Evolutionary conservation across 2,113 vertebrate species (phyloP), one percentile per base, ranked within the genome.

Genomic region (Gymnogyps californianus): DNA sequence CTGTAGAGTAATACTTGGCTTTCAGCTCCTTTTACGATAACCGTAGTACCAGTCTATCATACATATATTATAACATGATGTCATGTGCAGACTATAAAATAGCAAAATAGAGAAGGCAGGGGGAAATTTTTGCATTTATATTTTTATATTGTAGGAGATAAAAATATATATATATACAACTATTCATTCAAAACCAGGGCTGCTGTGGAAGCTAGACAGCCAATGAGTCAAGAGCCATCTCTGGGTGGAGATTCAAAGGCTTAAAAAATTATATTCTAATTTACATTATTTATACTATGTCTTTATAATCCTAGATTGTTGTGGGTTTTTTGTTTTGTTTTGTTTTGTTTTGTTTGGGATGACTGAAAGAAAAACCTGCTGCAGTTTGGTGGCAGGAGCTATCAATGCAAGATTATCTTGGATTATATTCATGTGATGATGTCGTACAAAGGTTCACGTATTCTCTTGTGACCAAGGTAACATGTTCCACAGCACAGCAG

Each of bases 251-350:
- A 96, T 95, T 97, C 97, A 97, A 91, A 96, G 98, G 98, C 98
- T 98, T 97, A 97, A 98, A 96, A 97, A 97, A 90, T 80, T 95
- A 77, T 98, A 96, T 97, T 97, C 86, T 98, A 95, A 97, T 97
- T 97, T 98, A 97, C 95, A 83, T 98, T 98, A 98, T 98, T 98
- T 98, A 98, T 98, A 95, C 90, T 97, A 87, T 95, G 94, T 98
- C 98, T 98, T 98, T 98, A 96, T 98, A 98, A 97, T 98, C 97
- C 81, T 96, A 93, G 92, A 94, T 94, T 79, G 91, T 96, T 92
- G 90, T 97, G 96, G 97, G 90, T 36, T 51, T 92, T 96, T 93
- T 92, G 90, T 93, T 96, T 95, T 86, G 89, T 96, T 96, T 81
- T 87, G 87, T 96, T 97, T 93, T 91, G 88, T 89, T 95, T 95